Evolutionary conservation across 1,140 invertebrate genomes (phyloP), one percentile per base, ranked within the genome.

Genomic region (Bilobella aurantiaca): DNA sequence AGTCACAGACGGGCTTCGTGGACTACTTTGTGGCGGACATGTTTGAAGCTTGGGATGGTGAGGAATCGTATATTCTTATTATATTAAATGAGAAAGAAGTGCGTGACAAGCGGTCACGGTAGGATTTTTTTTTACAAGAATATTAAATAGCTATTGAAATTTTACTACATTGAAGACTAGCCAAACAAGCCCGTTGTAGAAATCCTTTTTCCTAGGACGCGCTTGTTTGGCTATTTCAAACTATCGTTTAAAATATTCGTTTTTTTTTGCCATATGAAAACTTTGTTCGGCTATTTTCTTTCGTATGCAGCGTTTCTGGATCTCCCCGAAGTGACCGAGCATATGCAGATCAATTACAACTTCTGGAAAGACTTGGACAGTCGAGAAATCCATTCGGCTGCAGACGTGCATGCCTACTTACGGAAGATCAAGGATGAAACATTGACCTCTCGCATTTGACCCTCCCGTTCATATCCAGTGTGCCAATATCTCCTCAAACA

Each of bases 11-110:
- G 69, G 91, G 92, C 56, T 98, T 98, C 79, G 89, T 96, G 61
- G 94, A 98, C 79, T 94, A 88, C 77, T 97, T 98, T 74, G 92
- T 96, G 70, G 90, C 88, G 69, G 90, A 95, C 76, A 96, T 98
- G 93, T 93, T 96, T 81, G 91, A 95, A 74, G 89, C 91, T 28
- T 97, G 92, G 92, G 88, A 95, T 78, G 87, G 93, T 96, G 77
- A 84, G 84, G 8, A 60, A 29, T 29, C 12, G 31, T 12, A 62
- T n/a, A n/a, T n/a, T n/a, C n/a, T n/a, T n/a, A n/a, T n/a, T n/a
- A n/a, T n/a, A n/a, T n/a, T n/a, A n/a, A n/a, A n/a, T n/a, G n/a
- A n/a, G n/a, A n/a, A n/a, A n/a, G n/a, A n/a, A n/a, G n/a, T n/a
- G n/a, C n/a, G n/a, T n/a, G n/a, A n/a, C n/a, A n/a, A n/a, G n/a